Base-by-base conservation (phyloP, 2,113 vertebrate genomes). In the Amblyopsis rosae region DNA sequence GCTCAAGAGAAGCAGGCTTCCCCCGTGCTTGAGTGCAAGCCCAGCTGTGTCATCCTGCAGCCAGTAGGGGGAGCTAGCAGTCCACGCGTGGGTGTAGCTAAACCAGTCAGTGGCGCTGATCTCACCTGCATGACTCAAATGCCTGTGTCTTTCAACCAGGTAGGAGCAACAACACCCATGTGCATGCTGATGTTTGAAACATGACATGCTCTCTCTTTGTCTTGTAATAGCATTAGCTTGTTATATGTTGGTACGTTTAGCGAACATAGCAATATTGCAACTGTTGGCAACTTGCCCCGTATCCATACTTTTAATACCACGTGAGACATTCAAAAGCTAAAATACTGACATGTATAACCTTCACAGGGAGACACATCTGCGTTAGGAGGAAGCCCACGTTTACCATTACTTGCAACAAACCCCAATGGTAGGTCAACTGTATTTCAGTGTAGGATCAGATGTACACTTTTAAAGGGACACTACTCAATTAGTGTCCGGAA, bases 391-490 rank as follows among this genome's bases (percentile, higher is more conserved):
- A 58, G 51, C 26, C 68, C 73, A 35, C 62, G 12, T 46, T 49
- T 16, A 53, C 60, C 66, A 19, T 26, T 8, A 59, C 12, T 80
- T 19, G 4, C 59, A 3, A 5, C 78, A 51, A 69, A 81, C 59
- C 58, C 77, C 50, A 62, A 69, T 9, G 17, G 87, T 90, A 77
- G 81, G 87, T 86, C 10, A 35, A 6, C 35, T 59, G 19, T 0
- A 16, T 13, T 53, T 62, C 51, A 19, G 33, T 15, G 17, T 68
- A 13, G 8, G 15, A 12, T 53, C 12, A 8, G 19, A 16, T 26
- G 32, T 12, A 32, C 9, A 9, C 11, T 57, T 57, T 32, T 15
- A 51, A 51, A 51, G 11, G 4, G 11, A 12, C 15, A 15, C 49
- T 51, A 4, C 49, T 41, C 50, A 51, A 51, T n/a, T 12, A 0